Conservation (phyloP, 2,797 vertebrate species). For the Sciaenops ocellatus region DNA sequence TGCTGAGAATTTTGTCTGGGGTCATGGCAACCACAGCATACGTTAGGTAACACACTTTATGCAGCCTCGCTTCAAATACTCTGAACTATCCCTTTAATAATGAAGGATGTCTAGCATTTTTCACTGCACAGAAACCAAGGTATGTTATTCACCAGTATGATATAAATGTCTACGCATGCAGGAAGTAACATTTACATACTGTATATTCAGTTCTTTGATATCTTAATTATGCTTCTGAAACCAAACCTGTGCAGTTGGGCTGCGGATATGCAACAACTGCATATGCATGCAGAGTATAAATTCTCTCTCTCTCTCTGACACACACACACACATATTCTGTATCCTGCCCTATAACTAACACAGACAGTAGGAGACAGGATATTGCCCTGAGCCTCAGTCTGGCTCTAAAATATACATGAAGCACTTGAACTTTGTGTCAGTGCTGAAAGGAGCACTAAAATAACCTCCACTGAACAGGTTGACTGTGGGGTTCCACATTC, state of each 20-base stretch:
- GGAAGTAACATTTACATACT: background rate
- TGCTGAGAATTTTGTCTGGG: too few species aligned
- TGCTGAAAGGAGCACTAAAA: constrained; percentile 20
- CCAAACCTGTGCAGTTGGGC: background rate
- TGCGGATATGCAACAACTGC: constrained; percentile 5
- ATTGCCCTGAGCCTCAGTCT: constrained; percentile 35
- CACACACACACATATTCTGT: constrained; percentile 21
- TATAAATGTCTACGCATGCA: background rate
- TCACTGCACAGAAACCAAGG: background rate
- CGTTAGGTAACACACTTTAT: too few species aligned
- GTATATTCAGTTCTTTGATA: background rate
- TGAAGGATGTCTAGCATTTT: too few species aligned
- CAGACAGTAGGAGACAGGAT: constrained; percentile 40
- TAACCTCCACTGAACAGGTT: constrained; percentile 16
- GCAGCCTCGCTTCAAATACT: too few species aligned
- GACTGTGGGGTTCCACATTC: background rate
- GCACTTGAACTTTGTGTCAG: constrained; percentile 51
- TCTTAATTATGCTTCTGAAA: background rate
- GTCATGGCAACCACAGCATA: too few species aligned
- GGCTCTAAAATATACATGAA: constrained; percentile 62
- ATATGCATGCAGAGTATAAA: constrained; percentile 1
- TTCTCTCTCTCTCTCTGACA: constrained; percentile 29
- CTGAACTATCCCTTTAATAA: too few species aligned
- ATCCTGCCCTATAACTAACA: constrained; percentile 10
- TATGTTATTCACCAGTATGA: background rate